Evolutionary conservation across 1,140 invertebrate species (phyloP).

Genomic region (Platyscapa corneri): DNA sequence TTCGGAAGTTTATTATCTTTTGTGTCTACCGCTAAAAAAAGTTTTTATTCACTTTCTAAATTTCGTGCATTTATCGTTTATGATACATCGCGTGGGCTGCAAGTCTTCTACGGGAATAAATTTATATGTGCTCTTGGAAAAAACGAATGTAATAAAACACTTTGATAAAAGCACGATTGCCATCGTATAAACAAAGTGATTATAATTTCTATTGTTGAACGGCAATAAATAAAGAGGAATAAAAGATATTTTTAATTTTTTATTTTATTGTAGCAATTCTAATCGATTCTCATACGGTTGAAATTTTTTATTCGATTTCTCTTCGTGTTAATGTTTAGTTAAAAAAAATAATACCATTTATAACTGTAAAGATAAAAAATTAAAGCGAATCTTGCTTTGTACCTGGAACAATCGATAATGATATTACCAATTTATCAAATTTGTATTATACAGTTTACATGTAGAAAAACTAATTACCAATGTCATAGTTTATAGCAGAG

Average conservation of each 20-base stretch:
- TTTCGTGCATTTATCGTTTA: not conserved
- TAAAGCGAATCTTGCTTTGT: not conserved
- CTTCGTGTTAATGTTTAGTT: too few relatives aligned
- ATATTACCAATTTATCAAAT: not conserved
- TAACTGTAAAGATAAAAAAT: too few relatives aligned
- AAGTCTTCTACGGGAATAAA: not conserved
- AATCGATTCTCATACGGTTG: too few relatives aligned
- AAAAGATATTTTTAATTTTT: too few relatives aligned
- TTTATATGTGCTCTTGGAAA: not conserved
- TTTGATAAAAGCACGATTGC: not conserved
- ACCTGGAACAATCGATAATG: not conserved
- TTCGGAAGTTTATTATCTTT: slow-evolving; percentile 16
- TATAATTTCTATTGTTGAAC: not conserved
- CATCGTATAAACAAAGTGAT: not conserved
- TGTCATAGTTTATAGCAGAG: not conserved
- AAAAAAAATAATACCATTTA: too few relatives aligned
- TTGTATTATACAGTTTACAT: not conserved
- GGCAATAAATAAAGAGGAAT: too few relatives aligned
- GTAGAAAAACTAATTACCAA: not conserved
- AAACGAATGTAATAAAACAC: not conserved
- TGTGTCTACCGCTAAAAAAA: not conserved
- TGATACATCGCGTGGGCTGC: not conserved
- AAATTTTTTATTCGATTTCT: too few relatives aligned
- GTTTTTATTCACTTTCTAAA: not conserved
- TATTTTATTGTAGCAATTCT: too few relatives aligned